Percentiles rank a stretch among this genome's conserved stretches.
Conservation (phyloP, 1,140 invertebrate species). For the Choristoneura fumiferana region DNA sequence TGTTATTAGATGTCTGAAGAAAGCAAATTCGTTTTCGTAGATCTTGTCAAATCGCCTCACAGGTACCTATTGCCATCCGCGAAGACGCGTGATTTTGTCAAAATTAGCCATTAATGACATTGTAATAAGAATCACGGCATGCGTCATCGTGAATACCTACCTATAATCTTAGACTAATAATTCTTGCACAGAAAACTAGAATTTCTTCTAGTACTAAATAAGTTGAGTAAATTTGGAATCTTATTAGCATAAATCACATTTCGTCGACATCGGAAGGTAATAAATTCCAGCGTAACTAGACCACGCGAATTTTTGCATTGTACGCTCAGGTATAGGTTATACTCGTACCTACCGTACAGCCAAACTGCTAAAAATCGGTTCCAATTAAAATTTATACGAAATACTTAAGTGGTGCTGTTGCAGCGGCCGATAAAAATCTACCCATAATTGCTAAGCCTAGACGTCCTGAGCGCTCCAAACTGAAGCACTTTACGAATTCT, state of each 20-base stretch:
- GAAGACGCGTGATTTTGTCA: too few species aligned
- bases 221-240: background rate
- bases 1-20: background rate
- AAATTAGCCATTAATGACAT: too few species aligned
- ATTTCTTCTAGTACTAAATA: constrained; percentile 2
- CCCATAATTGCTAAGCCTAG: constrained; percentile 38
- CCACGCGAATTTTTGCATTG: background rate
- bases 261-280: background rate
- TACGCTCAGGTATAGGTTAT: background rate
- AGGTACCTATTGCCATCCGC: too few species aligned
- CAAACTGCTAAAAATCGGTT: constrained; percentile 36
- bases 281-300: background rate
- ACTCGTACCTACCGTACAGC: too few species aligned
- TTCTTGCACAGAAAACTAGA: constrained; percentile 1
- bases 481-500: background rate
- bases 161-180: constrained; percentile 3
- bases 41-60: background rate
- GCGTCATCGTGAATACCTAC: too few species aligned
- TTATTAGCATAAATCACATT: too few species aligned
- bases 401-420: constrained; percentile 36
- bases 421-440: constrained; percentile 36
- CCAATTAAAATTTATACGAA: constrained; percentile 62
- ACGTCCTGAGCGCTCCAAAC: background rate
- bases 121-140: too few species aligned
- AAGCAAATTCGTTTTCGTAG: background rate